Evolutionary conservation across 1,140 invertebrate genomes (phyloP).

Genomic region (Sipha flava): DNA sequence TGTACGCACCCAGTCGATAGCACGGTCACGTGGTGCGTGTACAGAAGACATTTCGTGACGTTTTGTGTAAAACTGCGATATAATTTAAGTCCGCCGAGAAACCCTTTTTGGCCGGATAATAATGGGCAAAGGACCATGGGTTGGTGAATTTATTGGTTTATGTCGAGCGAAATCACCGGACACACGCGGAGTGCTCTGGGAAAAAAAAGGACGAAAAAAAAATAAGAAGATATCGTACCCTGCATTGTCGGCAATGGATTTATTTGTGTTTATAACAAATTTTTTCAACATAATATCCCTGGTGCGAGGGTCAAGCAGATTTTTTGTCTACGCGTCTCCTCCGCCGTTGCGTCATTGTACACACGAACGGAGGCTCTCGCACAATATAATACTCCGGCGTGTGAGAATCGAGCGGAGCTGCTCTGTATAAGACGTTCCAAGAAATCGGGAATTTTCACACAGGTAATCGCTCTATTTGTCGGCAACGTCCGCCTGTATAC

Average conservation of each 20-base stretch:
- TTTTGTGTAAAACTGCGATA: constrained; percentile 9
- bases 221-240: background rate
- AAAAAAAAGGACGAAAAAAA: background rate
- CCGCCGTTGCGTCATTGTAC: background rate
- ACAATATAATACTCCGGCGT: too few species aligned
- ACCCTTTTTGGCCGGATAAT: constrained; percentile 15
- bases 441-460: constrained; percentile 18
- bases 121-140: background rate
- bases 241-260: constrained; percentile 4
- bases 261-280: constrained; percentile 19
- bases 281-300: background rate
- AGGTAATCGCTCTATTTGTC: constrained; percentile 2
- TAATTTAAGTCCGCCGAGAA: background rate
- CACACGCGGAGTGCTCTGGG: background rate
- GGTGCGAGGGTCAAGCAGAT: constrained; percentile 5
- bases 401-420: too few species aligned
- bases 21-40: background rate
- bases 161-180: constrained; percentile 9
- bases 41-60: background rate
- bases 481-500: background rate
- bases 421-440: constrained; percentile 1
- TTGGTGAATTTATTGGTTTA: constrained; percentile 25
- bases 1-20: too few species aligned
- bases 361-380: background rate
- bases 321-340: background rate